Evolutionary conservation across 2,113 vertebrate species (phyloP).

Genomic region (Thamnophis sirtalis): DNA sequence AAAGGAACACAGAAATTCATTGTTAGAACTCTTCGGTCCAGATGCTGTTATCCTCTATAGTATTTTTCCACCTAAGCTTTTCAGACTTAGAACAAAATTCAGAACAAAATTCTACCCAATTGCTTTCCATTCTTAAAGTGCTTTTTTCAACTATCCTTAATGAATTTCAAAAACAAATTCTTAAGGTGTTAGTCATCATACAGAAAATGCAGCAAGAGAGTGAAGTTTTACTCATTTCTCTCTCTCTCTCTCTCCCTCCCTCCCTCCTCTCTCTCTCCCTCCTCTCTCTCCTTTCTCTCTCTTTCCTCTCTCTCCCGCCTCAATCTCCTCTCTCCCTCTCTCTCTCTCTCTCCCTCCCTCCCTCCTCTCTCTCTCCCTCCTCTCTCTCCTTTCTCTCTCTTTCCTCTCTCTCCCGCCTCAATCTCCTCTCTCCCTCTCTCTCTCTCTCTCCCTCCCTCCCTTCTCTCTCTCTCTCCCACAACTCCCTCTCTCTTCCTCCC

Average conservation of each 20-base stretch:
- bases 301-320: no score
- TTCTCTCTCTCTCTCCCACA: background rate
- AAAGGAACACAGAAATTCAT: background rate
- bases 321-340: background rate
- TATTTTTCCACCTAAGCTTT: background rate
- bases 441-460: no score
- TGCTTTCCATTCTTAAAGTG: background rate
- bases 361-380: background rate
- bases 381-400: background rate
- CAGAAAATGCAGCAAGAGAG: conserved; percentile 32
- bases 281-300: background rate
- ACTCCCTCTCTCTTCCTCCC: background rate
- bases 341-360: no score
- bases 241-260: background rate
- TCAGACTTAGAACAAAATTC: background rate
- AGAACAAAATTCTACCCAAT: background rate
- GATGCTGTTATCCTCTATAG: background rate
- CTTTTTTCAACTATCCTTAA: background rate
- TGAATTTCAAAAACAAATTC: background rate
- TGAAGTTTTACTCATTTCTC: background rate
- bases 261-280: background rate
- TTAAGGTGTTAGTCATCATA: background rate
- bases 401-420: no score
- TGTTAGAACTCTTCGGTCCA: background rate
- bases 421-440: background rate